Evolutionary conservation across 2,113 vertebrate species (phyloP).

Genomic region (Pteropus alecto): DNA sequence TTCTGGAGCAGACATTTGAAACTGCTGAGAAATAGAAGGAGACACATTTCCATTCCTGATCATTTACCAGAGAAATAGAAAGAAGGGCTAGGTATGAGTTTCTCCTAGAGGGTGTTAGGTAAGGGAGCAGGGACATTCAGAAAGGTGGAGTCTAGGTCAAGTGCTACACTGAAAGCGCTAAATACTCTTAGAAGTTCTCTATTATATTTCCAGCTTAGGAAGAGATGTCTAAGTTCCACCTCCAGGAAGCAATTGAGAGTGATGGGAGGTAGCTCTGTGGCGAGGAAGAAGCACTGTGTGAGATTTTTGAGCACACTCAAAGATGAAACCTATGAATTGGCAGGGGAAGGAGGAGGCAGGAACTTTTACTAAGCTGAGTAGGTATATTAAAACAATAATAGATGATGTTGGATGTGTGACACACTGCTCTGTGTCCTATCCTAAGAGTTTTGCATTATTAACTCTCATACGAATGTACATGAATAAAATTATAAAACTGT

Average conservation of each 20-base stretch:
- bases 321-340: too few species aligned
- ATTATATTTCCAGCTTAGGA: not conserved
- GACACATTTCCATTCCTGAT: not conserved
- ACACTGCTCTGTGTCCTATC: not conserved
- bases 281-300: not conserved
- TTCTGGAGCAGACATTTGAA: not conserved
- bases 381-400: not conserved
- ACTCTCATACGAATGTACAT: not conserved
- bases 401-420: not conserved
- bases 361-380: not conserved
- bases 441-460: not conserved
- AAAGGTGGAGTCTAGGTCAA: not conserved
- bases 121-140: not conserved
- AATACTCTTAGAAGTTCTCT: not conserved
- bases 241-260: not conserved
- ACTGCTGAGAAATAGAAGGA: not conserved
- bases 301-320: not conserved
- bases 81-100: not conserved
- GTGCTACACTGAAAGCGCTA: not conserved
- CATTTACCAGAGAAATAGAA: not conserved
- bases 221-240: not conserved
- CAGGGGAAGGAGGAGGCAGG: not conserved
- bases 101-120: not conserved
- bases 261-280: not conserved
- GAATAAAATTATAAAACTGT: not conserved